These are phyloP conservation scores for Macrotrachela quadricornifera DNA, from an alignment of 1,140 invertebrate species.

Conservation along the genomic window DNA sequence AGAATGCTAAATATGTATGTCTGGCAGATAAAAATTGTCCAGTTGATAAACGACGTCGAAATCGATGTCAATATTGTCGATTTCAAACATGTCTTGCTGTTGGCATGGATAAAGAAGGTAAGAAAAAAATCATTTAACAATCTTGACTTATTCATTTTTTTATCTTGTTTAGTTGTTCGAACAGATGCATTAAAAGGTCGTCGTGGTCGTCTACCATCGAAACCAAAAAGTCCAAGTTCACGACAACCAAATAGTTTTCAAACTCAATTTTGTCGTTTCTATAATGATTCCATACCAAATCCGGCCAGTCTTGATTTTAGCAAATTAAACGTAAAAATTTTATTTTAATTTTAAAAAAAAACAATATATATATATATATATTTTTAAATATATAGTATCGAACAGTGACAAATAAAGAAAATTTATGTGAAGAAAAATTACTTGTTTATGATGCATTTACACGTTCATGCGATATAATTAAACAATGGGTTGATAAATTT, in stretches of 20 bases:
- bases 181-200: conserved; percentile 89
- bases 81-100: conserved; percentile 94
- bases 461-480: conserved; percentile 5
- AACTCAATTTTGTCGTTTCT: conserved; percentile 3
- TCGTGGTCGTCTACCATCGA: conserved; percentile 78
- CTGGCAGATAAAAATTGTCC: conserved; percentile 88
- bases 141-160: too few species aligned
- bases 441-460: not conserved
- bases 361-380: not conserved
- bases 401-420: conserved; percentile 3
- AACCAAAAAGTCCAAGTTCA: conserved; percentile 24
- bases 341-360: not conserved
- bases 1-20: conserved; percentile 94
- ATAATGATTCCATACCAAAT: conserved; percentile 3
- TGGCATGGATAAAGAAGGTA: conserved; percentile 86
- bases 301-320: conserved; percentile 7
- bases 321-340: not conserved
- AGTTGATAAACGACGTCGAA: conserved; percentile 83
- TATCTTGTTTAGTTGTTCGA: conserved; percentile 44
- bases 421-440: conserved; percentile 3
- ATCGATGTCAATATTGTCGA: conserved; percentile 90
- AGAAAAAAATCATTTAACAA: too few species aligned
- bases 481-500: conserved; percentile 7
- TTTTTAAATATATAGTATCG: not conserved
- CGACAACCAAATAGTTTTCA: too few species aligned